These are phyloP conservation scores for Chamaetylas fuelleborni DNA, from an alignment of 2,113 vertebrate genomes.

Conservation along the genomic window DNA sequence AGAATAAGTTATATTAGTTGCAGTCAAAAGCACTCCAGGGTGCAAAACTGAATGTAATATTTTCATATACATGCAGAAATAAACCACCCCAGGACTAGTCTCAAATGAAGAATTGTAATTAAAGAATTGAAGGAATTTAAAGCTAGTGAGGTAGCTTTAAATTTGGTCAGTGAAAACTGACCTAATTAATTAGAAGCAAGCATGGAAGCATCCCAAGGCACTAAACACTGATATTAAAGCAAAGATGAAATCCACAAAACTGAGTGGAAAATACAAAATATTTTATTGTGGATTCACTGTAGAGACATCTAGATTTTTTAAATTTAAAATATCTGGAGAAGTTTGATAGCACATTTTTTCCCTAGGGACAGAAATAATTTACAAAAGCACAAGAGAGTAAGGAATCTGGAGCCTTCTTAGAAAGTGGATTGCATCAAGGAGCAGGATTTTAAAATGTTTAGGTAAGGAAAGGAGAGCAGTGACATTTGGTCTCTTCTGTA, in stretches of 20 bases:
- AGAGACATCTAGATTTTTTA: background rate
- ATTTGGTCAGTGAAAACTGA: background rate
- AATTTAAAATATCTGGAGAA: background rate
- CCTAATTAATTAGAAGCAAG: background rate
- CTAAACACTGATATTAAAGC: background rate
- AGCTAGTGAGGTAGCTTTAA: background rate
- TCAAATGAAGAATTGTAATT: background rate
- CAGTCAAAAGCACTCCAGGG: background rate
- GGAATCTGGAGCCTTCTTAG: background rate
- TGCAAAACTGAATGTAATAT: background rate
- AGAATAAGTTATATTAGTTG: background rate
- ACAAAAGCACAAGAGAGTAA: background rate
- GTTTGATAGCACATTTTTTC: background rate
- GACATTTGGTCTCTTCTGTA: background rate
- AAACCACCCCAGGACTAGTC: background rate
- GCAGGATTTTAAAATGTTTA: background rate
- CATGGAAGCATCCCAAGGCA: background rate
- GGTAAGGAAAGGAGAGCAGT: background rate
- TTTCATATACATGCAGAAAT: background rate
- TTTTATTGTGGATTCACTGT: background rate
- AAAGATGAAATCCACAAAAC: background rate
- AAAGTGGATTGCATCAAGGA: background rate
- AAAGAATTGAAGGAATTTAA: background rate
- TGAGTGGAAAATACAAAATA: background rate
- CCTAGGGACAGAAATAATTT: background rate